phyloP scores from a whole-genome alignment of 2,888 invertebrate genomes.

The Sphinx pinastri region DNA sequence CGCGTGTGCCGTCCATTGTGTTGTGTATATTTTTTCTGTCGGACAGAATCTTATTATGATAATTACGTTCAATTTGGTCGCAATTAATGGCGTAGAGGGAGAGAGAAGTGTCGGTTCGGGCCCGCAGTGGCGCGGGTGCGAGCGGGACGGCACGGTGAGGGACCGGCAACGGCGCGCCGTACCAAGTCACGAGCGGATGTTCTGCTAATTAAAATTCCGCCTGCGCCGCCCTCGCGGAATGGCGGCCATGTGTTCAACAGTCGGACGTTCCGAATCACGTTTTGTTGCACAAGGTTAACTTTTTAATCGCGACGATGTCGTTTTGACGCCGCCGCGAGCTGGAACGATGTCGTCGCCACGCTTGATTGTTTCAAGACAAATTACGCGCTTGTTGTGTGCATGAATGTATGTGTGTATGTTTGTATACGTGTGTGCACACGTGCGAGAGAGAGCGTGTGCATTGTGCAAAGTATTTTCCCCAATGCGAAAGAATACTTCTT shows the following conservation, averaged over 20 bases:
- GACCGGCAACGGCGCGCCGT: slow-evolving; percentile 78
- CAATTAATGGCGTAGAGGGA: slow-evolving; percentile 48
- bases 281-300: slow-evolving; percentile 81
- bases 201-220: slow-evolving; percentile 85
- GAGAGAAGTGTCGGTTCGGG: slow-evolving; percentile 56
- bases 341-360: slow-evolving; percentile 62
- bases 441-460: slow-evolving; percentile 55
- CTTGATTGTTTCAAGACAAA: slow-evolving; percentile 58
- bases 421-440: slow-evolving; percentile 45
- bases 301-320: slow-evolving; percentile 67
- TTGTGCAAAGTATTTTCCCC: slow-evolving; percentile 66
- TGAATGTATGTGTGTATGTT: slow-evolving; percentile 1
- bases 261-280: slow-evolving; percentile 79
- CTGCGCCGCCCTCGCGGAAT: slow-evolving; percentile 84
- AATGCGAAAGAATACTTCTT: slow-evolving; percentile 64
- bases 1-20: slow-evolving; percentile 50
- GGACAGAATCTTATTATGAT: slow-evolving; percentile 55
- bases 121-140: slow-evolving; percentile 49
- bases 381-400: slow-evolving; percentile 53
- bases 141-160: slow-evolving; percentile 64
- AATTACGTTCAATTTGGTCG: slow-evolving; percentile 55
- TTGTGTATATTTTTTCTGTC: slow-evolving; percentile 44
- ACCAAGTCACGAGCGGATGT: slow-evolving; percentile 82
- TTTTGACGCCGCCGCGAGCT: slow-evolving; percentile 54
- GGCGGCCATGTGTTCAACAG: slow-evolving; percentile 82